These are phyloP conservation scores for Ooceraea biroi DNA, from an alignment of 1,140 invertebrate species.

Conservation along the genomic window DNA sequence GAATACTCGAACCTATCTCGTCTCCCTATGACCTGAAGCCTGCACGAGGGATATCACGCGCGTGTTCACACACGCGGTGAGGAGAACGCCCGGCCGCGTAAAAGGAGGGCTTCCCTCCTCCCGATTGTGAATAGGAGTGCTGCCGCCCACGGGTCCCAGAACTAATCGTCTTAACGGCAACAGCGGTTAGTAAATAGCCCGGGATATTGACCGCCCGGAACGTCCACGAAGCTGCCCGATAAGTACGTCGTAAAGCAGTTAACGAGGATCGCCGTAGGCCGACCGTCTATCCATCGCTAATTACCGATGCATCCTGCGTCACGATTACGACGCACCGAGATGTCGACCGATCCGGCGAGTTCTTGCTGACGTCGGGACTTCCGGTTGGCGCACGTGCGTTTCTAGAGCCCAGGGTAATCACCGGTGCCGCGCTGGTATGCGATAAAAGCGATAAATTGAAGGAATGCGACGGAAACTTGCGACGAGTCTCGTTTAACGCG, in stretches of 20 bases:
- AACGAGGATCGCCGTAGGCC: slow-evolving; percentile 73
- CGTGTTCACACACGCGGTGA: not conserved
- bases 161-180: slow-evolving; percentile 73
- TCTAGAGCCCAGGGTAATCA: not conserved
- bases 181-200: slow-evolving; percentile 70
- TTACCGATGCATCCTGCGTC: slow-evolving; percentile 62
- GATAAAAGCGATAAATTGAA: not conserved
- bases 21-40: not conserved
- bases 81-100: not conserved
- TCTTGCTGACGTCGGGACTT: slow-evolving; percentile 45
- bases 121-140: slow-evolving; percentile 32
- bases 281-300: slow-evolving; percentile 69
- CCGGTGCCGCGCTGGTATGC: slow-evolving; percentile 22
- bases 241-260: slow-evolving; percentile 74
- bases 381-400: slow-evolving; percentile 51
- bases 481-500: not conserved
- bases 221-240: slow-evolving; percentile 57
- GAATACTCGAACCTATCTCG: not conserved
- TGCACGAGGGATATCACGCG: slow-evolving; percentile 2
- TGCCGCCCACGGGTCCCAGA: slow-evolving; percentile 31
- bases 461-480: not conserved
- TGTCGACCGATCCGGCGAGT: slow-evolving; percentile 22
- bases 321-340: slow-evolving; percentile 18
- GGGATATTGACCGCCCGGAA: slow-evolving; percentile 74
- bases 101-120: slow-evolving; percentile 44